Conservation (phyloP, 2,888 invertebrate species). For the Dicyrtomina minuta region DNA sequence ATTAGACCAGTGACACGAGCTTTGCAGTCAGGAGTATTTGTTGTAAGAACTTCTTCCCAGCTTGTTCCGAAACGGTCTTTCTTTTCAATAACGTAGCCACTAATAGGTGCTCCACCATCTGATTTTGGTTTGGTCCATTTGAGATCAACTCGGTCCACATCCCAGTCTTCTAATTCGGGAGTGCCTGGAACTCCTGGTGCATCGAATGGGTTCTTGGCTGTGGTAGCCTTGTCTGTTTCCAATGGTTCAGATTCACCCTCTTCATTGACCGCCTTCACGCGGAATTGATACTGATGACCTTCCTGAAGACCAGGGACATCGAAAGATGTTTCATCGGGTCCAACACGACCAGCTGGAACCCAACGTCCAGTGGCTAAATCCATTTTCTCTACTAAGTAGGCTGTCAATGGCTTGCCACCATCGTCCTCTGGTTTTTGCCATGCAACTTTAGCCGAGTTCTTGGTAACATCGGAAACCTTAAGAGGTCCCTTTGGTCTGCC, state of each 20-base stretch:
- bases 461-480: slow-evolving; percentile 83
- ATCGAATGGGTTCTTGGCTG: slow-evolving; percentile 96
- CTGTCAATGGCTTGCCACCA: slow-evolving; percentile 86
- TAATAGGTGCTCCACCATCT: slow-evolving; percentile 77
- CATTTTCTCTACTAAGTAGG: slow-evolving; percentile 89
- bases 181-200: slow-evolving; percentile 76
- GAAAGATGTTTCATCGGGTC: slow-evolving; percentile 75
- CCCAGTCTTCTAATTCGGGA: slow-evolving; percentile 83
- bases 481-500: slow-evolving; percentile 85
- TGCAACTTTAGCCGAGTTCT: slow-evolving; percentile 82
- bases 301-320: slow-evolving; percentile 86
- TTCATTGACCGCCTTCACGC: slow-evolving; percentile 79
- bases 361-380: slow-evolving; percentile 89
- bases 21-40: slow-evolving; percentile 72
- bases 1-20: slow-evolving; percentile 81
- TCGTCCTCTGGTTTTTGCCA: slow-evolving; percentile 95
- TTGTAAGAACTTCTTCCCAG: slow-evolving; percentile 79
- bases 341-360: slow-evolving; percentile 87
- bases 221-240: slow-evolving; percentile 80
- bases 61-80: slow-evolving; percentile 74
- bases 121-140: slow-evolving; percentile 81
- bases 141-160: slow-evolving; percentile 81
- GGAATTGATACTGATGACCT: slow-evolving; percentile 59
- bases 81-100: slow-evolving; percentile 85
- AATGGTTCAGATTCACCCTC: slow-evolving; percentile 94